A percentile compares a stretch with the other conserved stretches of the same genome.
Evolutionary conservation across 2,888 invertebrate genomes (phyloP).

Genomic region (Eremobia ochroleuca): DNA sequence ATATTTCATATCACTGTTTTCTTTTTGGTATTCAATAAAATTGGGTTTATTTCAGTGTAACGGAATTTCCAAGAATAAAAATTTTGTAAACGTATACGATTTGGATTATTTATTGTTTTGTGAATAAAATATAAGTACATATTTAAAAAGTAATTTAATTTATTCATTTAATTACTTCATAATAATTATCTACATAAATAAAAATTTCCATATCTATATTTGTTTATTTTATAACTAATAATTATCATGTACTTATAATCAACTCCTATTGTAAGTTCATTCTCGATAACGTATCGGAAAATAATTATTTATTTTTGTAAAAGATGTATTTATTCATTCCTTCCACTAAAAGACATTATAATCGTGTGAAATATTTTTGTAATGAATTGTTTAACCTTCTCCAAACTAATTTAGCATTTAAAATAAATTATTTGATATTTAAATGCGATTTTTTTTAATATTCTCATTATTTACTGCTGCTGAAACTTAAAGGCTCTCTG

Average conservation of each 20-base stretch:
- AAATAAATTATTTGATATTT: slow-evolving; percentile 54
- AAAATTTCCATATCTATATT: not conserved
- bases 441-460: not conserved
- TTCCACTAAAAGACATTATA: slow-evolving; percentile 85
- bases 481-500: not conserved
- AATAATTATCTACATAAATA: not conserved
- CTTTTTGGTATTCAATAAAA: not conserved
- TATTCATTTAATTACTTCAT: not conserved
- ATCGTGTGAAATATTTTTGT: slow-evolving; percentile 75
- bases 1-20: not conserved
- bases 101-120: slow-evolving; percentile 14
- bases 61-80: not conserved
- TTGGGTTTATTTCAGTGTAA: not conserved
- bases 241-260: not conserved
- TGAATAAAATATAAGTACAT: not conserved
- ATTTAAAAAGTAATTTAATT: not conserved
- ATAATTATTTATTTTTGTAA: slow-evolving; percentile 64
- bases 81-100: slow-evolving; percentile 31
- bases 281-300: slow-evolving; percentile 18
- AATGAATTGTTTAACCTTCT: slow-evolving; percentile 66
- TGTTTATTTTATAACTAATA: not conserved
- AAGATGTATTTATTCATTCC: slow-evolving; percentile 82
- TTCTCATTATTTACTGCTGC: not conserved
- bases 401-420: slow-evolving; percentile 65
- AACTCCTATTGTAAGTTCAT: slow-evolving; percentile 16